These are phyloP conservation scores for Dendrocopos noguchii DNA, from an alignment of 2,113 vertebrate species.

Conservation along the genomic window DNA sequence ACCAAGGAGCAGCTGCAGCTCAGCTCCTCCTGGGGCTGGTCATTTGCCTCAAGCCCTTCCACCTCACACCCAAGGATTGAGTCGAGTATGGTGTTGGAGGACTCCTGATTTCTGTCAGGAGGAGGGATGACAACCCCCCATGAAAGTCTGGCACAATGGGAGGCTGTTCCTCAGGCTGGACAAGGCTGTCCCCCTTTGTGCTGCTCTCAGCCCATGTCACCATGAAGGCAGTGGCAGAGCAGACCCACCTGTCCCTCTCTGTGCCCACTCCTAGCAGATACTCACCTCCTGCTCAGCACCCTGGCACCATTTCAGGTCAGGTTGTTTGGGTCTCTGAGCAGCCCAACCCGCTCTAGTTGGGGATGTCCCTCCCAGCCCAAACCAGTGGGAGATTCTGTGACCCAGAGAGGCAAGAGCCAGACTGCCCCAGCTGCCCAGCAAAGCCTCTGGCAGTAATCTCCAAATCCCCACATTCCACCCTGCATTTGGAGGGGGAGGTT, in stretches of 20 bases:
- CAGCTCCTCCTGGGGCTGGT: background rate
- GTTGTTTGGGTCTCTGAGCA: too few relatives aligned
- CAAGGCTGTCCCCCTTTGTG: background rate
- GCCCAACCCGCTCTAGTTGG: too few relatives aligned
- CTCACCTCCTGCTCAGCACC: background rate
- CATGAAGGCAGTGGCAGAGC: background rate
- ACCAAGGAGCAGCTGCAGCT: background rate
- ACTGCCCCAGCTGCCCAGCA: background rate
- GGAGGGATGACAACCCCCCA: background rate
- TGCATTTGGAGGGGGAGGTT: background rate
- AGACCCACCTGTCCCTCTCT: background rate
- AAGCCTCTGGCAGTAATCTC: constrained; percentile 14
- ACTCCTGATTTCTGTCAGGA: background rate
- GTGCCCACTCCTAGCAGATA: background rate
- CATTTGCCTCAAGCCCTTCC: background rate
- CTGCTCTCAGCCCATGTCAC: background rate
- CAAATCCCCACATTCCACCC: constrained; percentile 45
- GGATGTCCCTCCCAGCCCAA: too few relatives aligned
- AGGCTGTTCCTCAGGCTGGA: background rate
- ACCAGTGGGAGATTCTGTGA: too few relatives aligned
- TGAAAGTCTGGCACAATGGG: background rate
- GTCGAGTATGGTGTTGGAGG: background rate
- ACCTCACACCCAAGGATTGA: background rate
- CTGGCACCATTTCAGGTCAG: too few relatives aligned
- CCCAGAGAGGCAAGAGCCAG: background rate